Evolutionary conservation across 2,888 invertebrate species (phyloP), one percentile per base, ranked within the genome.

Genomic region (Hyposoter didymator): DNA sequence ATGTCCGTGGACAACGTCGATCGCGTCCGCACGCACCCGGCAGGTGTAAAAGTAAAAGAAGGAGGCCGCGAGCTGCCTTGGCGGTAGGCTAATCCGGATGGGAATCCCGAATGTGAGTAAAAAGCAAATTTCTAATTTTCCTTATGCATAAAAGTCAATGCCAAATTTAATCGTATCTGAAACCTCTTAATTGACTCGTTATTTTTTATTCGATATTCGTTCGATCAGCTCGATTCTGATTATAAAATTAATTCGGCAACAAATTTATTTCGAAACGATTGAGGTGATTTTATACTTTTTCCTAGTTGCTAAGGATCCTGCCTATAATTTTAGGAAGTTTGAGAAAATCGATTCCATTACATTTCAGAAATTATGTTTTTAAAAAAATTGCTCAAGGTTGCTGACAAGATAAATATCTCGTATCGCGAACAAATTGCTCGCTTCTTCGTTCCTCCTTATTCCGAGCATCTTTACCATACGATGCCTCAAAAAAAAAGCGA

Each of bases 1-100:
- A 59, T 39, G 73, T 55, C 75, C 62, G 82, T 78, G 43, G 28
- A 66, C 35, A 55, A 17, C 64, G 64, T n/a, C 35, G 49, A 59
- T 78, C 80, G 73, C 39, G 59, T 19, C n/a, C 17, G 45, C 69
- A 49, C 32, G 72, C 22, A 67, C 49, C 22, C 52, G 73, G 78
- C 82, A 85, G 85, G 85, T 85, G 87, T 76, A 55, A 39, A 39
- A 78, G 82, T 78, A 73, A 78, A 72, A 82, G 75, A 85, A 85
- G 67, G 87, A 85, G 85, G 84, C 84, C 84, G 82, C 70, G 45
- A 55, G 67, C 12, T 43, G 67, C 79, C 52, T 70, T 49, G 52
- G 79, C 78, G 75, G 28, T 79, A 76, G 66, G 79, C 84, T 86
- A 86, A 86, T 86, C 80, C 69, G 82, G 73, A 82, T 72, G 80